Base-by-base conservation (phyloP, 2,797 vertebrate genomes). In the Ceryle rudis region DNA sequence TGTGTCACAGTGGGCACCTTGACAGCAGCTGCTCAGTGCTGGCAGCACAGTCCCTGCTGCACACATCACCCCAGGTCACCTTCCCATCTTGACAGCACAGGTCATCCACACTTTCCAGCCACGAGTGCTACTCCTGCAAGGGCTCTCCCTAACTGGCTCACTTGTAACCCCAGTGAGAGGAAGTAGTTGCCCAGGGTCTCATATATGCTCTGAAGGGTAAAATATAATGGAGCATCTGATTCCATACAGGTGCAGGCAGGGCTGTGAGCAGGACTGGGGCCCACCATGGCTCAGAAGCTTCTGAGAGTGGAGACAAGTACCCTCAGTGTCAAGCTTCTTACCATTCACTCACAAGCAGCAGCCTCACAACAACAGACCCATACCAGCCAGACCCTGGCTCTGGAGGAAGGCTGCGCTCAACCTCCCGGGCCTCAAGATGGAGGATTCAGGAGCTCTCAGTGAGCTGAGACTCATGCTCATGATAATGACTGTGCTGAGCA, bases 401-500 rank as follows among this genome's bases (percentile, higher is more conserved):
- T 15, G 20, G 1, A 2, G 31, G 7, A 60, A 31, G 46, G 26
- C 20, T 41, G 12, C 1, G 0, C 14, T 65, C 21, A 39, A 19
- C 29, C 35, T 70, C 10, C 54, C 33, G 28, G 23, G 3, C 35
- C 41, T 33, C 4, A 1, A 54, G 28, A 12, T 2, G 0, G 21
- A 52, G n/a, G 15, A 67, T 1, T 4, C 2, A 2, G 23, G 23
- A 11, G 21, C 18, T 49, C 18, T 14, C 11, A 0, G 21, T 2
- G 8, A 86, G 14, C 9, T 17, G 8, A 51, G 52, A 6, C 26
- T 42, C 11, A 0, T 9, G 9, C 0, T 55, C 2, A 0, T 8
- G 28, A 26, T 66, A 17, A 20, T 13, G 46, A 25, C 35, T 31
- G 8, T 3, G 7, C 5, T 71, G 21, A 47, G 29, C 16, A 81